Percentiles rank a stretch among this genome's conserved stretches.
These are phyloP conservation scores for Discoglossus pictus DNA, from an alignment of 2,797 vertebrate genomes.

Conservation along the genomic window DNA sequence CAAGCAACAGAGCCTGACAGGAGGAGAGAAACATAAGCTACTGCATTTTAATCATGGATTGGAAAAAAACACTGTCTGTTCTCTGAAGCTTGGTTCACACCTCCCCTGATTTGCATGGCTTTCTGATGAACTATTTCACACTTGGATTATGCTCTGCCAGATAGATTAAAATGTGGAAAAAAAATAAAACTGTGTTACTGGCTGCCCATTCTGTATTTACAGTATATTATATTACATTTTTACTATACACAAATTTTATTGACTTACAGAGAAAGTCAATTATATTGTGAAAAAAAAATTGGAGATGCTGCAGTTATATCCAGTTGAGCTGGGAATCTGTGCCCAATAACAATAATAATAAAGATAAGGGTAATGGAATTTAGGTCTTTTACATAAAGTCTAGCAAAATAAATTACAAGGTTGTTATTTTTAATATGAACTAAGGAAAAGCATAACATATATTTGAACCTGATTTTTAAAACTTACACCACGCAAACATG, in stretches of 20 bases:
- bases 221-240: background rate
- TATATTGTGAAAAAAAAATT: background rate
- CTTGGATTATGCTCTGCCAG: conserved; percentile 18
- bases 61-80: conserved; percentile 48
- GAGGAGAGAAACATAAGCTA: conserved; percentile 50
- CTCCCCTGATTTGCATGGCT: conserved; percentile 50
- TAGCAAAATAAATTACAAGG: too few species aligned
- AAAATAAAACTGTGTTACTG: background rate
- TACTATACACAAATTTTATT: background rate
- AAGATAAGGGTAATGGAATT: too few species aligned
- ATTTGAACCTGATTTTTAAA: too few species aligned
- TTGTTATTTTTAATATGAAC: too few species aligned
- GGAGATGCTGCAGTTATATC: background rate
- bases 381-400: too few species aligned
- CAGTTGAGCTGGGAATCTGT: too few species aligned
- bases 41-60: conserved; percentile 61
- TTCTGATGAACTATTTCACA: conserved; percentile 25
- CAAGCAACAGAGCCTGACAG: conserved; percentile 58
- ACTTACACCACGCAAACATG: too few species aligned
- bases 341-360: too few species aligned
- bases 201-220: conserved; percentile 6
- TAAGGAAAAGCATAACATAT: too few species aligned
- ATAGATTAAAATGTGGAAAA: conserved; percentile 34
- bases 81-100: conserved; percentile 50
- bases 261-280: background rate